Base-by-base conservation (phyloP, 1,140 invertebrate genomes). In the Wasmannia auropunctata region DNA sequence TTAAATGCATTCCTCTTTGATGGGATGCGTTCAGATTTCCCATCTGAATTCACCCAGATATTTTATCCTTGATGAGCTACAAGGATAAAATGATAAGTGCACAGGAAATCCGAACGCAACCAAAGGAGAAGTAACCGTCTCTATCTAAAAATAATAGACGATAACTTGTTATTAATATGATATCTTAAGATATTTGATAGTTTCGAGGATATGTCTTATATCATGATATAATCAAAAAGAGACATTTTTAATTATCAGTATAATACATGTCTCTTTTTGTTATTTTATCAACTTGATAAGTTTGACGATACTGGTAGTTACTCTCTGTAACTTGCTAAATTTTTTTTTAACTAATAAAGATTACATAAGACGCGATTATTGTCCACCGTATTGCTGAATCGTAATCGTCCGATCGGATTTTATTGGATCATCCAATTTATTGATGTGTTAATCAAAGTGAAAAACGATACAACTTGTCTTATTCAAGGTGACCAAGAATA, bases 231-330 rank as follows among this genome's bases (percentile, higher is more conserved):
- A 56, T 43, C 10, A 19, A 75, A 75, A 56, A 19, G 2, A 4
- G 0, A 40, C n/a, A 62, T 34, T 19, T 62, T n/a, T 4, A 28
- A 65, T 77, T 77, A 77, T 63, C 25, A 11, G 5, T 6, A 4
- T 62, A n/a, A 19, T 0, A 10, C 6, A 5, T 0, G 1, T 46
- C 19, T 70, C 14, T 31, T 72, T 28, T 51, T 7, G 19, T 7
- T 62, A 56, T 28, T 77, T 65, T 77, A 63, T 77, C 6, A 51
- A 28, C 22, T 54, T 10, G 34, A 81, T 70, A 56, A 70, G 6
- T 63, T 11, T 8, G 2, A 76, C 4, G 28, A 62, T 84, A 60
- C 6, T 75, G 16, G 22, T 51, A 75, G 10, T 22, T 77, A 31
- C 1, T 43, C 4, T 76, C 2, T 58, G 3, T 14, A 40, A 10